A percentile compares a stretch with the other conserved stretches of the same genome.
These are phyloP conservation scores for Tipula lateralis DNA, from an alignment of 2,888 invertebrate genomes.

Conservation along the genomic window DNA sequence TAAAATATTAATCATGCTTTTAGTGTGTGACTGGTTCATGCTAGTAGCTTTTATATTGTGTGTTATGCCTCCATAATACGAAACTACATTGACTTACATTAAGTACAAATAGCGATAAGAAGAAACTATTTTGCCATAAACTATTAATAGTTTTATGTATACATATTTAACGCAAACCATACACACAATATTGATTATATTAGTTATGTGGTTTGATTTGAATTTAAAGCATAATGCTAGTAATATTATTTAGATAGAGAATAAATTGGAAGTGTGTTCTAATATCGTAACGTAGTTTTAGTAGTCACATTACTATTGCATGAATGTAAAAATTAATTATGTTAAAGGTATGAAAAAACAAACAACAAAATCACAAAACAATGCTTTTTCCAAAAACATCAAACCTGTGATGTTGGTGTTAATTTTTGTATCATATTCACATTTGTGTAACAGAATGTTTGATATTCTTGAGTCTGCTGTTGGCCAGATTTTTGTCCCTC, in stretches of 20 bases:
- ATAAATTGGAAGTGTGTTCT: neutral
- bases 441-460: constrained; percentile 67
- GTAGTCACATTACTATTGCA: neutral
- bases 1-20: neutral
- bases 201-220: neutral
- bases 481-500: constrained; percentile 53
- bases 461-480: constrained; percentile 55
- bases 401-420: constrained; percentile 48
- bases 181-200: neutral
- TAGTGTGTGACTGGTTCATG: neutral
- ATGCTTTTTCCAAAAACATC: constrained; percentile 12
- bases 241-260: neutral
- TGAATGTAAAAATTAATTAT: constrained; percentile 37
- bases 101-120: neutral
- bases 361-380: constrained; percentile 32
- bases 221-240: neutral
- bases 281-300: neutral
- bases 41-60: neutral
- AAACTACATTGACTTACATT: neutral
- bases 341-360: constrained; percentile 32
- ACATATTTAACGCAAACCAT: neutral
- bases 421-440: constrained; percentile 66
- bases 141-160: neutral
- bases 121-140: neutral
- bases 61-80: neutral